These are phyloP conservation scores for Stegastes partitus DNA, from an alignment of 2,113 vertebrate species.

Conservation along the genomic window DNA sequence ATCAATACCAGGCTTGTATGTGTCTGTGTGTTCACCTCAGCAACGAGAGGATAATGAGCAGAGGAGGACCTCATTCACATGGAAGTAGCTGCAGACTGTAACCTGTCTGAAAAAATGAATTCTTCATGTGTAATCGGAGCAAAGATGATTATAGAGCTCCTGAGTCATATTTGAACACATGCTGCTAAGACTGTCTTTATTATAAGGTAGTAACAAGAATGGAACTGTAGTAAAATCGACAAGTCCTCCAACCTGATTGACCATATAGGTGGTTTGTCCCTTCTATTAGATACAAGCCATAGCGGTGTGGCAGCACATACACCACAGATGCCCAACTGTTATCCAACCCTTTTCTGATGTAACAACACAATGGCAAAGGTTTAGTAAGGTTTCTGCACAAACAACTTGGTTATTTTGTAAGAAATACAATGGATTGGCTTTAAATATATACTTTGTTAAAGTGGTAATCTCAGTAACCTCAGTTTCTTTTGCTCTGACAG, in stretches of 20 bases:
- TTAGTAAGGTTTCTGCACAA: too few species aligned
- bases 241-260: background rate
- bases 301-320: too few species aligned
- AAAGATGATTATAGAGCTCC: slow-evolving; percentile 3
- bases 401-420: too few species aligned
- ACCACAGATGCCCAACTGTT: too few species aligned
- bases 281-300: too few species aligned
- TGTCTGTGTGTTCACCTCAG: slow-evolving; percentile 65
- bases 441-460: too few species aligned
- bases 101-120: slow-evolving; percentile 32
- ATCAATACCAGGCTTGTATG: slow-evolving; percentile 76
- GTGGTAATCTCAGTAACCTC: too few species aligned
- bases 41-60: slow-evolving; percentile 67
- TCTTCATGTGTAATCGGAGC: slow-evolving; percentile 44
- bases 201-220: background rate
- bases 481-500: too few species aligned
- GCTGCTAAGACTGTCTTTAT: slow-evolving; percentile 5
- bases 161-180: slow-evolving; percentile 21
- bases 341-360: too few species aligned
- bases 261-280: background rate
- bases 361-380: too few species aligned
- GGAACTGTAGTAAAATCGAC: background rate
- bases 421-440: too few species aligned
- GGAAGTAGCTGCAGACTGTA: slow-evolving; percentile 32
- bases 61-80: slow-evolving; percentile 38